A percentile compares a stretch with the other conserved stretches of the same genome.
Conservation (phyloP, 2,797 vertebrate genomes). For the Triplophysa bombifrons region DNA sequence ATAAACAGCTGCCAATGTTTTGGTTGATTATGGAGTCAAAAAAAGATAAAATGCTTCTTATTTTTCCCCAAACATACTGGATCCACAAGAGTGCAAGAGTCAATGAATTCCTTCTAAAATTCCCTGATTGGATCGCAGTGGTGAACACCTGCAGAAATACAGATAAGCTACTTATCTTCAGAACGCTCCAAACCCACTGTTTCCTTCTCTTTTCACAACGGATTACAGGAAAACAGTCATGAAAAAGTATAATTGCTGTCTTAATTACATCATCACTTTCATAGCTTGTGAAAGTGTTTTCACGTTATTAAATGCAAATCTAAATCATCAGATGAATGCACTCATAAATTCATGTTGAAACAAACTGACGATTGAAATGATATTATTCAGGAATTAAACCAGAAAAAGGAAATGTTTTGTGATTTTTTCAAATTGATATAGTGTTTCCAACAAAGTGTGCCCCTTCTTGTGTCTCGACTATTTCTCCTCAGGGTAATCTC, state of each 20-base stretch:
- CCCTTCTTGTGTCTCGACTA: slow-evolving; percentile 53
- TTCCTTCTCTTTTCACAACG: slow-evolving; percentile 65
- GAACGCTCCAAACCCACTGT: slow-evolving; percentile 53
- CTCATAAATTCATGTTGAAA: not conserved
- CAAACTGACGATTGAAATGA: not conserved
- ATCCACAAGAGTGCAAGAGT: slow-evolving; percentile 67
- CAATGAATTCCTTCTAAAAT: slow-evolving; percentile 74
- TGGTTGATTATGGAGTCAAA: slow-evolving; percentile 15
- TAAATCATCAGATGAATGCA: slow-evolving; percentile 15
- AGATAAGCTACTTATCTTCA: slow-evolving; percentile 80
- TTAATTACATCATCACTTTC: slow-evolving; percentile 46
- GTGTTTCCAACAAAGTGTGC: slow-evolving; percentile 56
- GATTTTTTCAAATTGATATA: not conserved
- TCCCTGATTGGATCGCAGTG: slow-evolving; percentile 72
- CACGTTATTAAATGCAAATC: slow-evolving; percentile 41
- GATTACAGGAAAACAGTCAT: slow-evolving; percentile 47
- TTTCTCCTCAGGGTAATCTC: slow-evolving; percentile 65
- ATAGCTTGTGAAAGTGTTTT: slow-evolving; percentile 28
- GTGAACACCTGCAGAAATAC: slow-evolving; percentile 69
- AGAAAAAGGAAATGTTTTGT: not conserved
- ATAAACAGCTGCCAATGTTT: not conserved
- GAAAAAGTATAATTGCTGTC: slow-evolving; percentile 57
- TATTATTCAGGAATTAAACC: not conserved
- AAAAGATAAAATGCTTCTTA: slow-evolving; percentile 34
- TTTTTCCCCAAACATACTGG: slow-evolving; percentile 55